phyloP scores from a whole-genome alignment of 1,140 invertebrate genomes.

The Monochamus saltuarius region DNA sequence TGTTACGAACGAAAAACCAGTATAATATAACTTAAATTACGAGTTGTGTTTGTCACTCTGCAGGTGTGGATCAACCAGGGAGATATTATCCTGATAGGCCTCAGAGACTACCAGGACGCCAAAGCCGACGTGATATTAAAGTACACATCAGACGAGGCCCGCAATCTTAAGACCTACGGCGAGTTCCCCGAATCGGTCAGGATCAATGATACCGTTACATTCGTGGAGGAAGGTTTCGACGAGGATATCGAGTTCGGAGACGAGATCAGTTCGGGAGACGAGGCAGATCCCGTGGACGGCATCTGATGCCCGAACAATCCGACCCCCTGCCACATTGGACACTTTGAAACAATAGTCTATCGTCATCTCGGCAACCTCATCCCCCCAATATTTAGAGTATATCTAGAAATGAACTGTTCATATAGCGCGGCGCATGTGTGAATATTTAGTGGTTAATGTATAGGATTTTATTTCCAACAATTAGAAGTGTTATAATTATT shows the following conservation, averaged over 20 bases:
- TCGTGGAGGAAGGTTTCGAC: conserved; percentile 90
- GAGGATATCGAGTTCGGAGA: conserved; percentile 95
- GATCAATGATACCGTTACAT: conserved; percentile 92
- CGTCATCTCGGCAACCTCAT: too few species aligned
- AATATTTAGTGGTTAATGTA: background rate
- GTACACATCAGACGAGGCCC: conserved; percentile 98
- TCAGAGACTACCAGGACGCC: conserved; percentile 97
- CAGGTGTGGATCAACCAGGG: conserved; percentile 98
- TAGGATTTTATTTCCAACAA: background rate
- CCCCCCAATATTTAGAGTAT: too few species aligned
- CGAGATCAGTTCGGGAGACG: conserved; percentile 85
- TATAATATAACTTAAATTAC: too few species aligned
- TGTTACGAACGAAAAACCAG: too few species aligned
- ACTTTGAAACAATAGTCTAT: too few species aligned
- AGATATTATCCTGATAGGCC: conserved; percentile 95
- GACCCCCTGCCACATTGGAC: background rate
- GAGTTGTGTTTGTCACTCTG: conserved; percentile 2
- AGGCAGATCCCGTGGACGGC: conserved; percentile 77
- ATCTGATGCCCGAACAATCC: conserved; percentile 23
- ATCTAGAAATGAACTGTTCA: too few species aligned
- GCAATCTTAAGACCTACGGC: conserved; percentile 98
- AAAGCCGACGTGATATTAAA: conserved; percentile 99
- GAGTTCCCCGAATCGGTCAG: conserved; percentile 97
- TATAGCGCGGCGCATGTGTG: too few species aligned
- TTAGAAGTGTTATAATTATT: background rate